Evolutionary conservation across 2,113 vertebrate genomes (phyloP), one percentile per base, ranked within the genome.

Genomic region (Sclerurus mexicanus): DNA sequence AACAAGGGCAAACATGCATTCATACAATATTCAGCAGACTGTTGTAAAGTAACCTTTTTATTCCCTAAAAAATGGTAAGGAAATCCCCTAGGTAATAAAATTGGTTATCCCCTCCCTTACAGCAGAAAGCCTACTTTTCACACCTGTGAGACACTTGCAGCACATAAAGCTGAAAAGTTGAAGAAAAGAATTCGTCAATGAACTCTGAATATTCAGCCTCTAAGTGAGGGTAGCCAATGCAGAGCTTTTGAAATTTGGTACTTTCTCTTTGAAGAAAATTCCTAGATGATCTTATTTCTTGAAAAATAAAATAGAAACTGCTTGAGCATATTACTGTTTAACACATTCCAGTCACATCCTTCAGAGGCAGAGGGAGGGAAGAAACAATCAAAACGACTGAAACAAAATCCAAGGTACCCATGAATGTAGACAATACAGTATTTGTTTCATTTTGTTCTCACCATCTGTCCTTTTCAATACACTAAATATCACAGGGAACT

Each of bases 401-500:
- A 80, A 59, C 11, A 56, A 72, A 77, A 69, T 25, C 18, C 2
- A 3, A 69, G 22, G 13, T 68, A 81, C 28, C 85, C 64, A 58
- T 64, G 55, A 87, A 83, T 89, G 40, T 22, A 89, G 40, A 55
- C 52, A 92, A 83, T 19, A 56, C 12, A 67, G 3, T 63, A 56
- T 67, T 85, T 89, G 55, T 82, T 93, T 92, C 53, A 58, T 47
- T 93, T 71, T 73, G 14, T n/a, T 94, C 81, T 81, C 60, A 69
- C 87, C 84, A 94, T 92, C 63, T 92, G 64, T 75, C 52, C n/a
- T 87, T 92, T 89, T 79, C 46, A 85, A 73, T 16, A 92, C 47
- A 59, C 27, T 85, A 85, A 85, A 31, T 56, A 86, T 49, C 37
- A 79, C 25, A 67, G 12, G 21, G 33, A 93, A 84, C 39, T 60